Evolutionary conservation across 1,140 invertebrate genomes (phyloP), one percentile per base, ranked within the genome.

Genomic region (Anthonomus grandis): DNA sequence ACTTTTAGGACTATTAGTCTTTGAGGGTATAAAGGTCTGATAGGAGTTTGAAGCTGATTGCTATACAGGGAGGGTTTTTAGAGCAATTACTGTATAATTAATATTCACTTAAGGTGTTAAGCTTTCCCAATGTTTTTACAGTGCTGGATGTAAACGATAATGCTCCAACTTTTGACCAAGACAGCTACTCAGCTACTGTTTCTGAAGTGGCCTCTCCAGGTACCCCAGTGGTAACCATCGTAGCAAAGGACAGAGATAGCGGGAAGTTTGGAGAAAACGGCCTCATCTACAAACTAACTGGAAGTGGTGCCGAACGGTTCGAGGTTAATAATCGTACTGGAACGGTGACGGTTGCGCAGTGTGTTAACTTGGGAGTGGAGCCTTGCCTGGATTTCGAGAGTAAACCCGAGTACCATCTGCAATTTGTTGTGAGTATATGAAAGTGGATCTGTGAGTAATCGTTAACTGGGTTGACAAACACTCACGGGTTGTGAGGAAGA

Each of bases 71-170:
- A n/a, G n/a, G n/a, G n/a, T n/a, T n/a, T n/a, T n/a, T n/a, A n/a
- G n/a, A n/a, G n/a, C n/a, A n/a, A n/a, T n/a, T n/a, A n/a, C n/a
- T n/a, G n/a, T n/a, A n/a, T n/a, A n/a, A n/a, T n/a, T n/a, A n/a
- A n/a, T n/a, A n/a, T n/a, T n/a, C n/a, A n/a, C n/a, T n/a, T n/a
- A n/a, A n/a, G n/a, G n/a, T n/a, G n/a, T n/a, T n/a, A n/a, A n/a
- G n/a, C n/a, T n/a, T n/a, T n/a, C n/a, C n/a, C n/a, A n/a, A n/a
- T n/a, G n/a, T n/a, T n/a, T 23, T 57, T 57, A 18, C 83, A 9
- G 84, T 95, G 27, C 77, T 83, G 5, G 92, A 96, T 75, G 85
- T 88, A n/a, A 95, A 95, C 75, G 92, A 95, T 76, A 94, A 95
- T 74, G 81, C 86, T 4, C 92, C 93, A 3, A 78, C 78, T 10